Evolutionary conservation across 2,888 invertebrate species (phyloP).

Genomic region (Choristoneura rosaceana): DNA sequence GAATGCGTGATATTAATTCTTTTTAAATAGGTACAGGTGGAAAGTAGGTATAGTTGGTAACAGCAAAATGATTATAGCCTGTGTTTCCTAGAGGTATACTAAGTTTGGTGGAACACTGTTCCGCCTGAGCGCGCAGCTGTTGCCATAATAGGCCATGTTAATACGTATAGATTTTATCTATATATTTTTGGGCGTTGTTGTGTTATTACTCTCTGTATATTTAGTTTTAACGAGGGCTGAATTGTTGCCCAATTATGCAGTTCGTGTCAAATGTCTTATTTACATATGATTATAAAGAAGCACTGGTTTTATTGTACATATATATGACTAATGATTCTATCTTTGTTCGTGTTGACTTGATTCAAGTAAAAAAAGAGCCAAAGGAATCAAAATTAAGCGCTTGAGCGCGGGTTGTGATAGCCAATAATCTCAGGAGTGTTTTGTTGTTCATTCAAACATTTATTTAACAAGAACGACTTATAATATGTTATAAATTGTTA

Average conservation of each 20-base stretch:
- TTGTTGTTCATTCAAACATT: constrained; percentile 76
- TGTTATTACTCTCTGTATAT: constrained; percentile 54
- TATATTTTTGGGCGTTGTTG: constrained; percentile 51
- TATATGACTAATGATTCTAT: constrained; percentile 42
- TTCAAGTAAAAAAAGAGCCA: constrained; percentile 64
- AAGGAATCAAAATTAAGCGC: constrained; percentile 71
- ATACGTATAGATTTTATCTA: constrained; percentile 45
- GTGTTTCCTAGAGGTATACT: constrained; percentile 19
- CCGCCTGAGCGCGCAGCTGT: neutral
- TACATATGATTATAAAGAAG: constrained; percentile 5
- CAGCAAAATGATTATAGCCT: constrained; percentile 15
- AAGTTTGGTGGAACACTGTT: neutral
- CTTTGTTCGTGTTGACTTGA: constrained; percentile 45
- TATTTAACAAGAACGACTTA: constrained; percentile 51
- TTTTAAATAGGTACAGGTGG: constrained; percentile 35
- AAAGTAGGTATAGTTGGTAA: constrained; percentile 27
- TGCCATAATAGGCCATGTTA: constrained; percentile 45
- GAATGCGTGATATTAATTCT: constrained; percentile 42
- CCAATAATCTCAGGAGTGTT: constrained; percentile 62
- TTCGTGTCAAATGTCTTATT: constrained; percentile 51
- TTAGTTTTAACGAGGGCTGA: constrained; percentile 47
- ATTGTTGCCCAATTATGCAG: constrained; percentile 52
- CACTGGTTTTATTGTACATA: constrained; percentile 44
- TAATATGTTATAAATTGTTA: constrained; percentile 10
- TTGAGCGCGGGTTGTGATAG: constrained; percentile 73